Conservation (phyloP, 35 echinoderm and acorn worm species). For the Lytechinus variegatus region DNA sequence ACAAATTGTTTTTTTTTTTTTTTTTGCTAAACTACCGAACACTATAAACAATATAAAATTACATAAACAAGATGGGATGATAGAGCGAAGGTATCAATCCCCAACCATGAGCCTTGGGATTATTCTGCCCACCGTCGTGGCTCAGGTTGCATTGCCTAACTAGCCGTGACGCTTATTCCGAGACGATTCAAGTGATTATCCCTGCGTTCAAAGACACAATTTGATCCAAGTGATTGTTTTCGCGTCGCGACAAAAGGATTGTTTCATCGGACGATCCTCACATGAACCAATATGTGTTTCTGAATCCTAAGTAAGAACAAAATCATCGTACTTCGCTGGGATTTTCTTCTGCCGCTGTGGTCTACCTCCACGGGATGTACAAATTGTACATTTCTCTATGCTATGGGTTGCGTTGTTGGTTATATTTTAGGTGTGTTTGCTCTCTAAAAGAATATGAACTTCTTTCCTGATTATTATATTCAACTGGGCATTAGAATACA, state of each 20-base stretch:
- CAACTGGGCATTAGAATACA: no score
- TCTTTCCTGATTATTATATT: no score
- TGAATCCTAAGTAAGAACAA: neutral
- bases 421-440: no score
- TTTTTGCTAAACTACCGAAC: no score
- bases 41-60: no score
- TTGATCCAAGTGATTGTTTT: neutral
- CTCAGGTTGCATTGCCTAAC: neutral
- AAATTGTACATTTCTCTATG: no score
- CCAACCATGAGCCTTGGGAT: neutral
- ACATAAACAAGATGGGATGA: neutral
- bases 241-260: no score
- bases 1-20: no score
- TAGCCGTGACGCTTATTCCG: neutral
- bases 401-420: no score
- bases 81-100: constrained; percentile 4
- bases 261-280: neutral
- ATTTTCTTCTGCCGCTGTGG: constrained; percentile 31
- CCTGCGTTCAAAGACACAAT: neutral
- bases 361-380: neutral
- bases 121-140: neutral
- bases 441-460: no score
- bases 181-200: neutral
- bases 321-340: neutral
- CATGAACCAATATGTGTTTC: neutral